Percentiles rank a stretch among this genome's conserved stretches.
phyloP scores from a whole-genome alignment of 2,113 vertebrate genomes.

The Cromileptes altivelis region DNA sequence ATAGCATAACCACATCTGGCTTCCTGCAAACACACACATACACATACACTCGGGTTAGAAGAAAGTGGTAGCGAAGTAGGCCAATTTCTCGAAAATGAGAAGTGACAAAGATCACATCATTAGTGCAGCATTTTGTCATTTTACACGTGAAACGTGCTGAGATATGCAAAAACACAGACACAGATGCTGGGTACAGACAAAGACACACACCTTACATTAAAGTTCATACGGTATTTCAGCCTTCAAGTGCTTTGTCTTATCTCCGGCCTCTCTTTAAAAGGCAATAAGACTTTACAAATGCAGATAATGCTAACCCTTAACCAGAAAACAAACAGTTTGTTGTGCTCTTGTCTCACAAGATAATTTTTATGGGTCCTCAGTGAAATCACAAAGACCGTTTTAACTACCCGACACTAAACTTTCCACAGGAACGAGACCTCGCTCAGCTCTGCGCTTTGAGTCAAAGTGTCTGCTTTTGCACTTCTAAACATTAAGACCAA shows the following conservation, averaged over 20 bases:
- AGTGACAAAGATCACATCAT: background rate
- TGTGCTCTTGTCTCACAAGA: constrained; percentile 36
- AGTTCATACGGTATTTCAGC: background rate
- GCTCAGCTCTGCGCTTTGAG: background rate
- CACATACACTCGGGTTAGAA: background rate
- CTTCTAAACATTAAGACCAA: background rate
- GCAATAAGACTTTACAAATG: constrained; percentile 30
- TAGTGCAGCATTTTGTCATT: background rate
- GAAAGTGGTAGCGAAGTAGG: no score
- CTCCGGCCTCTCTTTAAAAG: constrained; percentile 31
- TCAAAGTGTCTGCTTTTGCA: background rate
- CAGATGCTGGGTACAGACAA: background rate
- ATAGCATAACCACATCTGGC: constrained; percentile 89
- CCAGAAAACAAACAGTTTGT: constrained; percentile 58
- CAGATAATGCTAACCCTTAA: constrained; percentile 57
- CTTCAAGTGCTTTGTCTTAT: constrained; percentile 35
- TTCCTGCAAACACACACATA: constrained; percentile 83
- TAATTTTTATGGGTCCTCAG: constrained; percentile 35
- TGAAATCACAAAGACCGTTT: constrained; percentile 16
- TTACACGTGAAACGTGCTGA: background rate
- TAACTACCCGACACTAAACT: constrained; percentile 18
- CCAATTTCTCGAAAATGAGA: background rate
- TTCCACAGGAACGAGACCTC: constrained; percentile 16
- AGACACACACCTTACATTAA: background rate
- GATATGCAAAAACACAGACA: background rate